Base-by-base conservation (phyloP, 1,140 invertebrate genomes). In the Pseudobourletiella spinata region DNA sequence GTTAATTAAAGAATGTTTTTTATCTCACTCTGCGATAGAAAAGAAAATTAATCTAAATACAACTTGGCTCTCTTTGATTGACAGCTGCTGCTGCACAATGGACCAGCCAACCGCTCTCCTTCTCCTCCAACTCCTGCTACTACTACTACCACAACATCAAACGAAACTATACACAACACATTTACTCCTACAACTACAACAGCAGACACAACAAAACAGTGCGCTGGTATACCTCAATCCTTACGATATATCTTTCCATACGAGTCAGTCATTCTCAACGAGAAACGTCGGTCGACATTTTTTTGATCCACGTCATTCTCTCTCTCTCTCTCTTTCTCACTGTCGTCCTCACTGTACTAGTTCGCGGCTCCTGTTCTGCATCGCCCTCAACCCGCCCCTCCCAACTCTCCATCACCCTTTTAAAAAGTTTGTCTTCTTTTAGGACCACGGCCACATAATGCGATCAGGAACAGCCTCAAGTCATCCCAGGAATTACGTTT, bases 1-100 rank as follows among this genome's bases (percentile, higher is more conserved):
- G 61, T 67, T 67, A 67, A 67, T 67, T 67, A 67, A 67, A 67
- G 65, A 66, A 67, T 63, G 59, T 64, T 67, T 64, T 67, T 67
- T 63, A 58, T 64, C 59, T 63, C 65, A 63, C 48, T 26, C 50
- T 20, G 50, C 50, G 57, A 58, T 57, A 57, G 65, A 67, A 61
- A 63, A 61, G 61, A 66, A 66, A 66, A 66, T 62, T 66, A 66
- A 66, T 66, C 65, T 66, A 54, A 66, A 66, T 66, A 60, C 65
- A 63, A 59, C 60, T 66, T 57, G 50, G 44, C 58, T 39, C 64
- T 57, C 20, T 58, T 66, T 66, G 64, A 66, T 66, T 66, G 64
- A 66, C 64, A 66, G 59, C 59, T 60, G 60, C 59, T 51, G 61
- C 59, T 39, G 46, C n/a, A 39, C 32, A 39, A 39, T 39, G 32